Evolutionary conservation across 2,797 vertebrate genomes (phyloP), one percentile per base, ranked within the genome.

Genomic region (Sebastes iracundus): DNA sequence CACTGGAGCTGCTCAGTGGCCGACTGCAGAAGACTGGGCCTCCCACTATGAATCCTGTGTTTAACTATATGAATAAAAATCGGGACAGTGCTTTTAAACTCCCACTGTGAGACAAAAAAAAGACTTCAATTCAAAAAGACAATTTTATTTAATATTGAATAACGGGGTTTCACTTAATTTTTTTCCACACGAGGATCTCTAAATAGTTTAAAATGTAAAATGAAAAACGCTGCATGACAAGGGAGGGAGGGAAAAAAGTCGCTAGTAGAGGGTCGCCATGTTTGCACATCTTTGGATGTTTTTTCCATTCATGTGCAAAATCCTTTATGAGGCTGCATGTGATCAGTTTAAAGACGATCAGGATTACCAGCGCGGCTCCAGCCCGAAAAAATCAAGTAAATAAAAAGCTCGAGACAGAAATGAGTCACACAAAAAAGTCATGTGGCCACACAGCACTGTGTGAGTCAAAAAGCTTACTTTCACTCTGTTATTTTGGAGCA

Each of bases 401-500:
- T 77, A 75, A 78, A 79, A 83, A 75, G 73, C 60, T 11, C 4
- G 30, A 87, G 55, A 80, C 38, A 73, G 64, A 79, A 66, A 68
- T 81, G 80, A 84, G 72, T 80, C 82, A 84, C 58, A 42, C 16
- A 46, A 46, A 72, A 87, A 71, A 35, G 56, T 73, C 46, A 66
- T 71, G 62, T 72, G 74, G 74, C 69, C 55, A 25, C 14, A 53
- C 18, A 53, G 75, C 68, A 49, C 55, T 14, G 68, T 10, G 32
- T 23, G 79, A 90, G 72, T 82, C 85, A 76, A 85, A 46, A 75
- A 75, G 69, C 70, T 67, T 78, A 52, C 71, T 80, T 74, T 72
- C 73, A 28, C 30, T 80, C 49, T 59, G 59, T 83, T 81, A 71
- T 87, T 61, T 84, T 61, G 64, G 77, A 85, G 64, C 77, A 86